Evolutionary conservation across 92 coral and sea anemone genomes (phyloP).

Genomic region (Epizoanthus illoricatus): DNA sequence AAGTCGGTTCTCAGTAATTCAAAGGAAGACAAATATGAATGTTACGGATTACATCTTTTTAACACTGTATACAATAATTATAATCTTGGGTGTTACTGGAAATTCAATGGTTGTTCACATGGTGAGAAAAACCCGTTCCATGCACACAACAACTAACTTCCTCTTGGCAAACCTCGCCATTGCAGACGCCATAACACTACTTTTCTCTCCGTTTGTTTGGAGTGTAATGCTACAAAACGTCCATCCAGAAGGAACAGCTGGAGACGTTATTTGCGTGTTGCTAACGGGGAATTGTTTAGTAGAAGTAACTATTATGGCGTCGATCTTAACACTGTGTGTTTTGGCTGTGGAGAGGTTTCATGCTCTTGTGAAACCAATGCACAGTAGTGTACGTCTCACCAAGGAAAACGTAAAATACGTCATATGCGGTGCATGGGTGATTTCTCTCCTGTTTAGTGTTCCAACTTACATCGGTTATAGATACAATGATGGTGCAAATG

Average conservation of each 20-base stretch:
- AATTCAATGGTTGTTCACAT: constrained; percentile 23
- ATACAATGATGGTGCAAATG: background rate
- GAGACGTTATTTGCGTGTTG: constrained; percentile 4
- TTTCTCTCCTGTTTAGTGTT: constrained; percentile 1
- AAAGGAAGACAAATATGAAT: background rate
- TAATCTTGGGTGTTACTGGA: background rate
- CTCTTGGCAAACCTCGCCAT: constrained; percentile 25
- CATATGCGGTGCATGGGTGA: constrained; percentile 10
- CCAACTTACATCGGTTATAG: constrained; percentile 7
- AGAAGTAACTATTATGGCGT: background rate
- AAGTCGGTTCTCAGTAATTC: too few species aligned
- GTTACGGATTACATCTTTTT: background rate
- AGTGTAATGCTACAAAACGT: background rate
- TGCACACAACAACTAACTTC: constrained; percentile 32
- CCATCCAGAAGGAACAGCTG: background rate
- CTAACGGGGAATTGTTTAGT: constrained; percentile 13
- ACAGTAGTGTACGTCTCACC: background rate
- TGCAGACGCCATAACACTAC: constrained; percentile 1
- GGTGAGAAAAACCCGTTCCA: constrained; percentile 13
- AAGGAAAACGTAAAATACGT: background rate
- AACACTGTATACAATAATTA: background rate
- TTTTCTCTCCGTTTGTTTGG: background rate
- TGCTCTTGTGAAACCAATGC: constrained; percentile 17
- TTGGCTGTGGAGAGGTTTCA: constrained; percentile 21
- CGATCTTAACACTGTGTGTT: background rate